Conservation (phyloP, 2,113 vertebrate genomes). For the Oxyura jamaicensis region DNA sequence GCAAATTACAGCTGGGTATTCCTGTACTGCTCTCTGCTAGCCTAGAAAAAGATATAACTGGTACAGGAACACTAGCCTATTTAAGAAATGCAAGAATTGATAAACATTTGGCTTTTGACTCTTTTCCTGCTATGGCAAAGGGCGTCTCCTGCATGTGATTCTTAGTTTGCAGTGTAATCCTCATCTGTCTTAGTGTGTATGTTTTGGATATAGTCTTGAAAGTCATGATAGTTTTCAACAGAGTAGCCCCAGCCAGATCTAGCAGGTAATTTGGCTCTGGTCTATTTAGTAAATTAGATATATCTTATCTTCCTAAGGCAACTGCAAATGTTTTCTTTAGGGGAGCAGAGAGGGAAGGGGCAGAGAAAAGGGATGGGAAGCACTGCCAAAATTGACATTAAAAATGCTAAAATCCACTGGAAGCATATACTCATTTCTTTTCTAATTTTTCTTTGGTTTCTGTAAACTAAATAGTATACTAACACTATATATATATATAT, state of each 20-base stretch:
- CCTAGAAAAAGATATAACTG: background rate
- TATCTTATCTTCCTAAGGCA: background rate
- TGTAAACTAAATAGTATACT: background rate
- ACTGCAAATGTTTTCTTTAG: background rate
- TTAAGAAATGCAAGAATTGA: background rate
- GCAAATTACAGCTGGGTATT: background rate
- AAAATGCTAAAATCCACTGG: background rate
- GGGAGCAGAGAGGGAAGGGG: background rate
- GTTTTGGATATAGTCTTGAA: constrained; percentile 30
- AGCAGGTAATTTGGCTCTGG: constrained; percentile 10
- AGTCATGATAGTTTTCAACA: background rate
- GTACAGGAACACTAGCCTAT: background rate
- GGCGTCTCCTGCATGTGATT: background rate
- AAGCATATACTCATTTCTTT: background rate
- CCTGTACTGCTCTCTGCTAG: background rate
- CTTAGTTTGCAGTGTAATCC: background rate
- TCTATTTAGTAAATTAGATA: constrained; percentile 38
- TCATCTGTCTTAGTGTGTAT: background rate
- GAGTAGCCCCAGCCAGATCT: background rate
- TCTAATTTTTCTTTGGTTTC: background rate
- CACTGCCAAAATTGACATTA: background rate
- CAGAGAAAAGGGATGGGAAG: background rate
- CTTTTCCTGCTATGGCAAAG: background rate
- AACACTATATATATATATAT: no score
- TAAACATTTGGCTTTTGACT: background rate